A percentile compares a stretch with the other conserved stretches of the same genome.
Evolutionary conservation across 2,113 vertebrate species (phyloP).

Genomic region (Cepphus grylle): DNA sequence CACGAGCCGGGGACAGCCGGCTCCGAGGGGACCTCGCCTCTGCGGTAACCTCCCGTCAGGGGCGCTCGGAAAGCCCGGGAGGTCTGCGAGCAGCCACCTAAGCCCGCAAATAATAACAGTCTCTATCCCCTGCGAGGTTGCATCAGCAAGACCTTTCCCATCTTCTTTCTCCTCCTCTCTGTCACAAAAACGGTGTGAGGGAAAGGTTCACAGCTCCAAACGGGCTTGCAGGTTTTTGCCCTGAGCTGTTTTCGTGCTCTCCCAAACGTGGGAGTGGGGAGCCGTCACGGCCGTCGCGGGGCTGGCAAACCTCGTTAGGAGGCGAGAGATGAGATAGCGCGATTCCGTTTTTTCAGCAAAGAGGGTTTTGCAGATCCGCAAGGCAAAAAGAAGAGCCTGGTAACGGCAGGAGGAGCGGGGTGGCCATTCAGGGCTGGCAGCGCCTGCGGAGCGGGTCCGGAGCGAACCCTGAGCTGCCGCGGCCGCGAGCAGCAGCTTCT

Average conservation of each 20-base stretch:
- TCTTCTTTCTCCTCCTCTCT: not conserved
- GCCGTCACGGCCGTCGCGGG: not conserved
- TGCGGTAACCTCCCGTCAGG: not conserved
- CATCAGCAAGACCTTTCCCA: not conserved
- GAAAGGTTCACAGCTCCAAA: not conserved
- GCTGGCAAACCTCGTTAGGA: slow-evolving; percentile 7
- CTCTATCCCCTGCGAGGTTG: not conserved
- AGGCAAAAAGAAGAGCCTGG: not conserved
- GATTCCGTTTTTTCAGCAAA: not conserved
- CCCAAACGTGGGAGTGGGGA: not conserved
- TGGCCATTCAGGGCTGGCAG: not conserved
- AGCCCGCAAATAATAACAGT: not conserved
- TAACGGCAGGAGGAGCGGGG: not conserved
- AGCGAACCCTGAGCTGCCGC: accelerated
- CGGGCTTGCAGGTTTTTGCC: not conserved
- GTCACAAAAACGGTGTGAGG: not conserved
- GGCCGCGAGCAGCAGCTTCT: not conserved
- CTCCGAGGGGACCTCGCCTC: not conserved
- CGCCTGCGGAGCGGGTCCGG: accelerated
- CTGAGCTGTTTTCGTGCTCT: not conserved
- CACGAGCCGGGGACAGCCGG: not conserved
- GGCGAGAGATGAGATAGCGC: not conserved
- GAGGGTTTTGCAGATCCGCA: not conserved
- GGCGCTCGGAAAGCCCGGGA: not conserved
- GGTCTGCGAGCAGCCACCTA: not conserved